Conservation (phyloP, 1,140 invertebrate genomes). For the Drosophila fuyamai region DNA sequence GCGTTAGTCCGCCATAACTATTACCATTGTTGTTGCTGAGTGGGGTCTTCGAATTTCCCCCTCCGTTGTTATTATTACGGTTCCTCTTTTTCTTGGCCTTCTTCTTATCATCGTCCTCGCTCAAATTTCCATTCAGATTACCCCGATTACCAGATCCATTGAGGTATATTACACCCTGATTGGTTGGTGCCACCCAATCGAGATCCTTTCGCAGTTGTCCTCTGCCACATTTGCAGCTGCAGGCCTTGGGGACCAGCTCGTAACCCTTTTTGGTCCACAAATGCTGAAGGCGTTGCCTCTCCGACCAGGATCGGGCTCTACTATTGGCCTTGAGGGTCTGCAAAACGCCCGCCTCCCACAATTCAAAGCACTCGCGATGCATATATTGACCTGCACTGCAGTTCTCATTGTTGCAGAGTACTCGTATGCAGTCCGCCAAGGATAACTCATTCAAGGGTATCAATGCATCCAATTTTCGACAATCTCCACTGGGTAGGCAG, state of each 20-base stretch:
- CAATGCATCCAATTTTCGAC: conserved; percentile 88
- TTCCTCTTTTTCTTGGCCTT: conserved; percentile 91
- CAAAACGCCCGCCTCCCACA: conserved; percentile 95
- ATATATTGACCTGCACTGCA: conserved; percentile 95
- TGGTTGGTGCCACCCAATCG: conserved; percentile 91
- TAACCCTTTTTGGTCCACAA: conserved; percentile 99
- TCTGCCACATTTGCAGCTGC: conserved; percentile 93
- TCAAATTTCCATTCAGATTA: conserved; percentile 42
- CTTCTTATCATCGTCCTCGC: conserved; percentile 86
- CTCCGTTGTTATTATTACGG: conserved; percentile 83
- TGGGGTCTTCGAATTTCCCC: conserved; percentile 31
- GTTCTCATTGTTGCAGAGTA: conserved; percentile 97
- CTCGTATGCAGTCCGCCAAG: conserved; percentile 92
- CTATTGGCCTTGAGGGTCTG: conserved; percentile 95
- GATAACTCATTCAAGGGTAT: conserved; percentile 91
- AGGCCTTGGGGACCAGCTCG: conserved; percentile 95
- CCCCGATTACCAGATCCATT: conserved; percentile 30
- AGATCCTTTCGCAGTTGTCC: conserved; percentile 97
- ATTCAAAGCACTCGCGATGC: conserved; percentile 97
- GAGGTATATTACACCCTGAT: conserved; percentile 32
- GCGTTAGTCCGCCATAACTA: conserved; percentile 40
- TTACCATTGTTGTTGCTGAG: conserved; percentile 55
- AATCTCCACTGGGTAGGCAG: conserved; percentile 93
- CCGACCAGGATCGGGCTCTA: conserved; percentile 96
- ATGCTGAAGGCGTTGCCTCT: conserved; percentile 96